phyloP scores from a whole-genome alignment of 2,888 invertebrate species.

The Drosophila parthenogenetica region DNA sequence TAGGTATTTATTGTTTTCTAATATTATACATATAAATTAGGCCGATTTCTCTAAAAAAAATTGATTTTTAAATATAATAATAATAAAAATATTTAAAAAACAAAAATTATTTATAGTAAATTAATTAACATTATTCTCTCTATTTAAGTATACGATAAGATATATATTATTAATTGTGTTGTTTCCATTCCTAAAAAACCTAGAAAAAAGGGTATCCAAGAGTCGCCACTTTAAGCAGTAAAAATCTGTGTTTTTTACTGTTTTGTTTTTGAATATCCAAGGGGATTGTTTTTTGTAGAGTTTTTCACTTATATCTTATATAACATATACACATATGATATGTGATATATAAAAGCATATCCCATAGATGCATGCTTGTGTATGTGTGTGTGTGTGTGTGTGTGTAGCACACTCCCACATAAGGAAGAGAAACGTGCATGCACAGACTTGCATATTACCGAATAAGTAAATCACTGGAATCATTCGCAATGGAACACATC shows the following conservation, averaged over 20 bases:
- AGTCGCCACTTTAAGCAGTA: conserved; percentile 3
- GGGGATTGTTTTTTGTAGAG: conserved; percentile 23
- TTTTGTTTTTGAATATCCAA: conserved; percentile 34
- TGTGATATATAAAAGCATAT: conserved; percentile 11
- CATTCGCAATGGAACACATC: conserved; percentile 49
- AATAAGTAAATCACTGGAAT: conserved; percentile 69
- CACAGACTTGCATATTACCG: conserved; percentile 52
- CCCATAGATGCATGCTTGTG: background rate
- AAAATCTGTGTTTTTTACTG: conserved; percentile 14
- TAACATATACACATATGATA: conserved; percentile 18
- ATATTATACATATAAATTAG: no score
- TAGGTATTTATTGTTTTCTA: no score
- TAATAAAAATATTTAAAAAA: no score
- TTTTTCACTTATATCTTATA: conserved; percentile 40
- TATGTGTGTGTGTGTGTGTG: conserved; percentile 13
- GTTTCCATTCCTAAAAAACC: no score
- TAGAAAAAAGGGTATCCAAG: conserved; percentile 16
- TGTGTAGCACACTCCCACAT: conserved; percentile 19
- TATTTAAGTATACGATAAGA: no score
- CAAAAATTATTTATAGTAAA: no score
- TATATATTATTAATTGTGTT: no score
- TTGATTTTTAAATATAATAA: no score
- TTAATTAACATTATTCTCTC: no score
- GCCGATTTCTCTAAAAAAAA: no score
- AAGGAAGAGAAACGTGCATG: conserved; percentile 36